Evolutionary conservation across 2,797 vertebrate genomes (phyloP), one percentile per base, ranked within the genome.

Genomic region (Propithecus perrieri): DNA sequence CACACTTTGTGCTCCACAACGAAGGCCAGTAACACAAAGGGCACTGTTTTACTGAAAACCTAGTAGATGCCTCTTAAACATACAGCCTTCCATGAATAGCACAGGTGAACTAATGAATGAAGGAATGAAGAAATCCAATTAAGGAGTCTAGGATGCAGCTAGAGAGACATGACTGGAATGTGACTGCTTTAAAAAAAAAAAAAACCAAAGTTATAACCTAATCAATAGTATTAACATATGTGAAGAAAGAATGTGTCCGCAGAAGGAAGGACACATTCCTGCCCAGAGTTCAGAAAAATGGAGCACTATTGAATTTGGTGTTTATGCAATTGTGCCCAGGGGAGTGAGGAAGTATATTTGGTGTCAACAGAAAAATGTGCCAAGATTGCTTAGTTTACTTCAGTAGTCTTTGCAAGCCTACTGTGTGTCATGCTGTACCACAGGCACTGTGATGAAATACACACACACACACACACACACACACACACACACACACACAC

Each of bases 191-290:
- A 24, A 69, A 95, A 43, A 43, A 41, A 41, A 41, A 97, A 72
- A 91, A 75, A 94, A 94, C 96, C 72, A 89, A 80, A 94, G 46
- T 15, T n/a, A 28, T 81, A 71, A 72, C 74, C 95, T 95, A 85
- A 96, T 94, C 94, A 85, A 96, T 95, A 80, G 48, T 74, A 91
- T 96, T 94, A 95, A 71, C 65, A 89, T 67, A 94, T 80, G 85
- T 94, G 91, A 97, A 96, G 93, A 95, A 96, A 96, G 67, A 96
- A 79, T 41, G 43, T 57, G 43, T 89, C 91, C 76, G 63, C 59
- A n/a, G 86, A 97, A 95, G 72, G 38, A 94, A 95, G 57, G 75
- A 38, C 38, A 38, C 3, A 0, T 0, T 85, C 46, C 46, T 85
- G 43, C 65, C 65, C 53, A 30, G 85, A 94, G 84, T 80, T 96